Percentiles rank a stretch among this genome's conserved stretches.
Conservation (phyloP, 2,797 vertebrate species). For the Toxotes lorentzi region DNA sequence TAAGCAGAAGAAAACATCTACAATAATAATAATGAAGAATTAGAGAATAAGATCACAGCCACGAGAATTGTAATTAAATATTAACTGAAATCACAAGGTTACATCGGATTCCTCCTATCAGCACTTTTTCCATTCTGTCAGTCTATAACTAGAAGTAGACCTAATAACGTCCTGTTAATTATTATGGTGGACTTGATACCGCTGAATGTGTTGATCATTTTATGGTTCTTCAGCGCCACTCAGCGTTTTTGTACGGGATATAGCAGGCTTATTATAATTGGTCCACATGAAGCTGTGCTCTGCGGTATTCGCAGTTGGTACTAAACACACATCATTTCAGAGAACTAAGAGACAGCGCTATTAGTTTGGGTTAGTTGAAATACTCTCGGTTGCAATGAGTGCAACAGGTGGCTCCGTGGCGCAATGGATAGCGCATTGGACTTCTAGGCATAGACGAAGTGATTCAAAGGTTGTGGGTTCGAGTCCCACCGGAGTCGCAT, state of each 20-base stretch:
- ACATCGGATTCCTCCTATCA: no score
- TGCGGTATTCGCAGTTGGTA: not conserved
- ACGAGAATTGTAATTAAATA: no score
- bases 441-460: slow-evolving; percentile 87
- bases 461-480: slow-evolving; percentile 92
- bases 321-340: no score
- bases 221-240: slow-evolving; percentile 14
- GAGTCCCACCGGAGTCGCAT: slow-evolving; percentile 90
- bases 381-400: accelerated
- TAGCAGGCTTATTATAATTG: not conserved
- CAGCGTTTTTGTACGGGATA: slow-evolving; percentile 8
- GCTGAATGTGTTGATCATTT: not conserved
- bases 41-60: no score
- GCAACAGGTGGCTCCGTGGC: slow-evolving; percentile 99
- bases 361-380: no score
- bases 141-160: no score
- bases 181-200: no score
- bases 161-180: no score
- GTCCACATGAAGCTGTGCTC: not conserved
- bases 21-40: no score
- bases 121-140: no score
- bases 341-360: no score
- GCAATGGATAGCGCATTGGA: slow-evolving; percentile 99
- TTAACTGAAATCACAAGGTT: no score
- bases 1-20: not conserved